Base-by-base conservation (phyloP, 2,888 invertebrate species). In the Ischnura elegans region DNA sequence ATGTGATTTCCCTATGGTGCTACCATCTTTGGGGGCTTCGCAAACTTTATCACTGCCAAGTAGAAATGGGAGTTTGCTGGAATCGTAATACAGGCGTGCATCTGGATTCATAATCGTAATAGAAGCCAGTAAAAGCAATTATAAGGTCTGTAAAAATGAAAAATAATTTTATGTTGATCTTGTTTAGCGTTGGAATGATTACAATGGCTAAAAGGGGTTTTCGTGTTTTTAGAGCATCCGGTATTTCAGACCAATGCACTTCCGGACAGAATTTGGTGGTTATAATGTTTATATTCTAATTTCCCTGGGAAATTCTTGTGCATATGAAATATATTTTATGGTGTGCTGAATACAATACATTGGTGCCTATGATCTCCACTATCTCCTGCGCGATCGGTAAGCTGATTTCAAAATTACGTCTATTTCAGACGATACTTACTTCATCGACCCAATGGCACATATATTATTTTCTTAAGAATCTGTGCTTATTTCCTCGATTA, bases 391-490 rank as follows among this genome's bases (percentile, higher is more conserved):
- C 46, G 86, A 86, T 86, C 46, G 86, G 86, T 86, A 86, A 86
- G 86, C 45, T 86, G 86, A n/a, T 25, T 86, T 86, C 5, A 86
- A 86, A 86, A 86, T 86, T 43, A 45, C 46, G 85, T 85, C 43
- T 46, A 3, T 86, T n/a, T n/a, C 86, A 86, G 46, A 86, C 86
- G 86, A 86, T 42, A 46, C n/a, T 86, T 5, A 2, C 29, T 86
- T n/a, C 46, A 86, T 86, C 86, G 86, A 86, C 86, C 86, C 46
- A 86, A n/a, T 86, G 86, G 86, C 45, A 86, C 45, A 86, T 25
- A 45, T 86, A 43, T 86, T 86, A 45, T 21, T 86, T 86, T 86
- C 25, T 85, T 8, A 86, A 86, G 10, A 25, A 86, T 86, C 36
- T 25, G 76, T 76, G 10, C 16, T 16, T 0, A 36, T 36, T 76